Evolutionary conservation across 2,113 vertebrate species (phyloP), one percentile per base, ranked within the genome.

Genomic region (Dipodomys stephensi): DNA sequence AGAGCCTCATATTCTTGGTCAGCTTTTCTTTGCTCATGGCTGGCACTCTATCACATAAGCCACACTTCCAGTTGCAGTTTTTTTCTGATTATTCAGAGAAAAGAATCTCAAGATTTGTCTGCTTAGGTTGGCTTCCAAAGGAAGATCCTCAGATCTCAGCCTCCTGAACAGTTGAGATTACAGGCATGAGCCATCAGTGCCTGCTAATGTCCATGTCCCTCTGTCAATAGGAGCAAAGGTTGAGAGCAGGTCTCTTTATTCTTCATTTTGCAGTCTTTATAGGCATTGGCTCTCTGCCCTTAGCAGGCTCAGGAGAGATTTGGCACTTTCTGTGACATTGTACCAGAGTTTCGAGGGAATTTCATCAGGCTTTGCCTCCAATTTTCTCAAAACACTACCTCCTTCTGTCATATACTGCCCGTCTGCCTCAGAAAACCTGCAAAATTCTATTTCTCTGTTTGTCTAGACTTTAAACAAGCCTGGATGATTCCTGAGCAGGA

Each of bases 371-470:
- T 57, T 44, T 67, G 64, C 46, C 74, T 77, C 69, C 0, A 0
- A 16, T 64, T 90, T 74, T 57, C 69, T 44, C 12, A 27, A 39
- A 78, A 53, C 92, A 77, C 27, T 49, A 35, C 13, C 73, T 68
- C 69, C 7, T 46, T 11, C 35, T 32, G 8, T 86, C 80, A 11
- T 10, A 7, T 15, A 64, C 18, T 30, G 11, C 62, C 71, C 62
- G 7, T 85, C 84, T 76, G 28, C 67, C 83, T 65, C 32, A 79
- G 71, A 69, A 90, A 46, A 57, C 35, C n/a, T 57, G 65, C 13
- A 69, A 77, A 92, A 71, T 88, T 93, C 46, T 65, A 16, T 85
- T 87, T 94, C 72, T 90, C 53, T 62, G 13, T 25, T 72, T 74
- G 39, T 1, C 8, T 28, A 1, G 4, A 18, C 83, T 69, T 88